A percentile compares a stretch with the other conserved stretches of the same genome.
phyloP scores from a whole-genome alignment of 2,797 vertebrate species.

The Vespertilio murinus region DNA sequence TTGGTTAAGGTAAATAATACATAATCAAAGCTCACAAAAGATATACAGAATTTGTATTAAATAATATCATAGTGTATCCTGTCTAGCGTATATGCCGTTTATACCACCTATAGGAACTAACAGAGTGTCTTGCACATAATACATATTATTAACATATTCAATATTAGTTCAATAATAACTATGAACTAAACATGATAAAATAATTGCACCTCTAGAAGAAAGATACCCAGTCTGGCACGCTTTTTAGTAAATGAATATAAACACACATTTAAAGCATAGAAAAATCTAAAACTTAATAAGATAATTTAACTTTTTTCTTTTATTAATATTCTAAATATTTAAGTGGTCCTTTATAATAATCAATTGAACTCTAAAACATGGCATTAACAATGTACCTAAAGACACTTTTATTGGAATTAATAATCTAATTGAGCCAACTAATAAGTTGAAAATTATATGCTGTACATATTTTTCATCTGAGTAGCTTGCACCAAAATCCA shows the following conservation, averaged over 20 bases:
- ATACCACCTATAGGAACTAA: not conserved
- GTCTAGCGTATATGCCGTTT: not conserved
- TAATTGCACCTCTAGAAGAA: not conserved
- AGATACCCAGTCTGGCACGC: not conserved
- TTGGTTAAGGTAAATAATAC: not conserved
- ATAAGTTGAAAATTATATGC: not conserved
- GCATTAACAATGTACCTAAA: not conserved
- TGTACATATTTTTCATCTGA: constrained; percentile 22
- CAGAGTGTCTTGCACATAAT: not conserved
- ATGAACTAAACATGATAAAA: constrained; percentile 7
- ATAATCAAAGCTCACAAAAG: not conserved
- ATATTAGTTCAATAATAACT: not conserved
- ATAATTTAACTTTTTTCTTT: not conserved
- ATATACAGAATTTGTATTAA: not conserved
- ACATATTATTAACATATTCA: not conserved
- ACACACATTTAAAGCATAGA: not conserved
- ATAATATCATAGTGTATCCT: not conserved
- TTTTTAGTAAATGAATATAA: not conserved
- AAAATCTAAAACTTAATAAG: not conserved
- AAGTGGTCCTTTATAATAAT: not conserved
- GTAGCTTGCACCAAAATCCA: not conserved
- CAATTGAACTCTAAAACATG: not conserved
- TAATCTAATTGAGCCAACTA: not conserved
- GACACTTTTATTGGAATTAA: not conserved
- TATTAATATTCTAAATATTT: not conserved